Evolutionary conservation across 2,113 vertebrate species (phyloP), one percentile per base, ranked within the genome.

Genomic region (Pelecanus crispus): DNA sequence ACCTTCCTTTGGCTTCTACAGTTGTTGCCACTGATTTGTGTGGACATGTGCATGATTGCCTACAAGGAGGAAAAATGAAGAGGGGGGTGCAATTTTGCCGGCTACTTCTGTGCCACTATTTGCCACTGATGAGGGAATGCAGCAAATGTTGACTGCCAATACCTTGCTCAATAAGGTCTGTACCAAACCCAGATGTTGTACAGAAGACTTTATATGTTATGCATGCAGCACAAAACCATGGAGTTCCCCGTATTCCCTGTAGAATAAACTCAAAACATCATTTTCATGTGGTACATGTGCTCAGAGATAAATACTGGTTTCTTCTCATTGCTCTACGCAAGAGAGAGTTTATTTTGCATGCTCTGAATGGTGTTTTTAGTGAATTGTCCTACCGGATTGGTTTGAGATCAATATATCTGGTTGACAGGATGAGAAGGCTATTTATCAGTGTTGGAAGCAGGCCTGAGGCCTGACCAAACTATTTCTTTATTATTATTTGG

Each of bases 371-470:
- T 74, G 66, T 90, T 96, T 92, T 96, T 91, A 82, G 53, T 96
- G 92, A 93, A 38, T 95, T 92, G 92, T 97, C 93, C 59, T 90
- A 38, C 86, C 97, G 93, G 92, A 79, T 82, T 97, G 84, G 53
- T 92, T 97, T 91, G 90, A 88, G 62, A 95, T 97, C 92, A 84
- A 49, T 97, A 90, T 62, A 74, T 94, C 89, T 96, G 74, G 53
- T 89, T 97, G 96, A 78, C 89, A 95, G 89, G 78, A 71, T 45
- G 80, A 71, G 94, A 94, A 79, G 90, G 63, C 81, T 92, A 56
- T 97, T 97, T 93, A 77, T 97, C 90, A 86, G n/a, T 74, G 65
- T 86, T 93, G 91, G 62, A 88, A 82, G 36, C 14, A 92, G 87
- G 49, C 40, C 62, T 91, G 47, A 90, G 78, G 52, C 32, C 49